phyloP scores from a whole-genome alignment of 2,113 vertebrate species.

The Apeltes quadracus region DNA sequence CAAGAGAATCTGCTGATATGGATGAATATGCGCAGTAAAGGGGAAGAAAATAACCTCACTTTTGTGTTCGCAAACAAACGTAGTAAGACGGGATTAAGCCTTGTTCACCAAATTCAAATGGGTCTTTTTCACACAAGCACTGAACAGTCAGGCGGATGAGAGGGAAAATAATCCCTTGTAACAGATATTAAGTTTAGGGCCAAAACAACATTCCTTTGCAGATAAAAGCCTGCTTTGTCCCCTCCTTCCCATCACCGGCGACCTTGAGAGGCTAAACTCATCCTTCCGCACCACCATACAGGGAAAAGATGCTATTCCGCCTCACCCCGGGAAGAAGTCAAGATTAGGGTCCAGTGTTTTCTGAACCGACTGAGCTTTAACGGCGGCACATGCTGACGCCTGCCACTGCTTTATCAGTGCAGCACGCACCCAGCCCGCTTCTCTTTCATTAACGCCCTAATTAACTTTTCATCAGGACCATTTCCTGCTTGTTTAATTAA shows the following conservation, averaged over 20 bases:
- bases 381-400: conserved; percentile 29
- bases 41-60: not conserved
- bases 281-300: conserved; percentile 12
- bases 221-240: conserved; percentile 51
- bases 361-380: conserved; percentile 26
- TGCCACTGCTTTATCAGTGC: conserved; percentile 56
- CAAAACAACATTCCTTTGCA: conserved; percentile 49
- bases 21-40: not conserved
- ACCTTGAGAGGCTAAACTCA: conserved; percentile 11
- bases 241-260: conserved; percentile 32
- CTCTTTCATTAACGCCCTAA: conserved; percentile 74
- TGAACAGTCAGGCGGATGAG: conserved; percentile 43
- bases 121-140: conserved; percentile 21
- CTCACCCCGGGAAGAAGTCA: conserved; percentile 8
- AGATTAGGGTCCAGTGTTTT: conserved; percentile 27
- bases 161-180: conserved; percentile 40
- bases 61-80: conserved; percentile 13
- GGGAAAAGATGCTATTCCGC: conserved; percentile 16
- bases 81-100: conserved; percentile 26
- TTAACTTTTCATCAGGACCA: conserved; percentile 76
- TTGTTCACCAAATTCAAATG: conserved; percentile 35
- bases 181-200: conserved; percentile 51
- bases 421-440: conserved; percentile 37
- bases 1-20: not conserved
- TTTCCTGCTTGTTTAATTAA: conserved; percentile 75